These are phyloP conservation scores for Tadarida brasiliensis DNA, from an alignment of 2,797 vertebrate species.

Conservation along the genomic window DNA sequence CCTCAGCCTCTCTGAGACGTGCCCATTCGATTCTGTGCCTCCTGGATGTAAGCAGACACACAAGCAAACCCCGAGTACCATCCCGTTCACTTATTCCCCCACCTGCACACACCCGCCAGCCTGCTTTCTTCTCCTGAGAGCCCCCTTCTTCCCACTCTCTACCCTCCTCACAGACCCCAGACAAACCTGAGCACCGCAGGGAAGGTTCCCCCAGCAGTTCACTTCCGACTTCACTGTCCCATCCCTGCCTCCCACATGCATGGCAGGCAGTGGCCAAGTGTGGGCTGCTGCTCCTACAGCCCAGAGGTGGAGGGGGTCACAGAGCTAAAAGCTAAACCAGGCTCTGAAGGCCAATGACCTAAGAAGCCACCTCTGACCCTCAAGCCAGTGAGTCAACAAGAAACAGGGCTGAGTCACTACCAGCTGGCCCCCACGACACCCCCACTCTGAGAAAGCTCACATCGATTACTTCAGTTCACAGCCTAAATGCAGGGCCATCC, in stretches of 20 bases:
- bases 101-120: neutral
- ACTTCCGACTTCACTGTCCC: neutral
- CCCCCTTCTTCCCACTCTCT: neutral
- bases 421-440: constrained; percentile 7
- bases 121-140: constrained; percentile 25
- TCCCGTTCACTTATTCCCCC: neutral
- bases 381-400: constrained; percentile 57
- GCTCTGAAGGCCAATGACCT: constrained; percentile 50
- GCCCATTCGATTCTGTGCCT: neutral
- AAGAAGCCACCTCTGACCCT: constrained; percentile 49
- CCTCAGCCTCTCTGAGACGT: neutral
- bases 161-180: neutral
- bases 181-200: neutral
- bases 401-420: constrained; percentile 52
- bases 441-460: constrained; percentile 2
- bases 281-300: neutral
- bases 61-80: neutral
- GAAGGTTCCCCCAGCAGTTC: neutral
- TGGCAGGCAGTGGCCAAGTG: neutral
- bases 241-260: neutral
- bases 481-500: neutral
- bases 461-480: neutral
- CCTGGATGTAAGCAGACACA: neutral
- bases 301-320: neutral
- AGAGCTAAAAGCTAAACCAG: neutral